Evolutionary conservation across 2,113 vertebrate genomes (phyloP), one percentile per base, ranked within the genome.

Genomic region (Podocnemis expansa): DNA sequence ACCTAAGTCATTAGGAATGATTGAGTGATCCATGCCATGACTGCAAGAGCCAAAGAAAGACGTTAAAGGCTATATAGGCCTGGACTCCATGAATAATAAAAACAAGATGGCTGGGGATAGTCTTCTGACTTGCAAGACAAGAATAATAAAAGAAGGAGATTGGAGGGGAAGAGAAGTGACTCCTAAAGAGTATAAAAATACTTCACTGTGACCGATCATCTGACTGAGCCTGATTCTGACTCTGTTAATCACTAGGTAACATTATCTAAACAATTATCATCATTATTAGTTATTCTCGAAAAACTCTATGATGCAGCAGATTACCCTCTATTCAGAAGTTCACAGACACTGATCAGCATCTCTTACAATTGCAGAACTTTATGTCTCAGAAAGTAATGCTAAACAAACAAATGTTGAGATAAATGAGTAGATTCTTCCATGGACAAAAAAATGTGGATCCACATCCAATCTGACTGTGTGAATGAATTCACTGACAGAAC

Each of bases 201-300:
- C 14, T 45, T 7, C 41, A 49, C 17, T 79, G 84, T 27, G 84
- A 80, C 56, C 47, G 45, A 80, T 21, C 14, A 82, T 56, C 67
- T 56, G 31, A 11, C 56, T 60, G n/a, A 47, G 47, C 78, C 58
- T 90, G 85, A 76, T 47, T 76, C 29, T 47, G 47, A 43, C 76
- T 80, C 5, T 12, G 14, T 21, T 41, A 84, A 82, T 29, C 38
- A 31, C 14, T 73, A 91, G 88, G n/a, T 80, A 93, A 82, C 19
- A 52, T 24, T 56, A 25, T 51, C 43, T 67, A 45, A n/a, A 14
- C 0, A 0, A 56, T 82, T 63, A 63, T 47, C 1, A 2, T 51
- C 85, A 84, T 79, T 79, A 19, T 16, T 14, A 13, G 43, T 21
- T 41, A 12, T 80, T 87, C 47, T 83, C 34, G 13, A 89, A 70